Percentiles rank a stretch among this genome's conserved stretches.
These are phyloP conservation scores for Homarus americanus DNA, from an alignment of 1,140 invertebrate genomes.

Conservation along the genomic window DNA sequence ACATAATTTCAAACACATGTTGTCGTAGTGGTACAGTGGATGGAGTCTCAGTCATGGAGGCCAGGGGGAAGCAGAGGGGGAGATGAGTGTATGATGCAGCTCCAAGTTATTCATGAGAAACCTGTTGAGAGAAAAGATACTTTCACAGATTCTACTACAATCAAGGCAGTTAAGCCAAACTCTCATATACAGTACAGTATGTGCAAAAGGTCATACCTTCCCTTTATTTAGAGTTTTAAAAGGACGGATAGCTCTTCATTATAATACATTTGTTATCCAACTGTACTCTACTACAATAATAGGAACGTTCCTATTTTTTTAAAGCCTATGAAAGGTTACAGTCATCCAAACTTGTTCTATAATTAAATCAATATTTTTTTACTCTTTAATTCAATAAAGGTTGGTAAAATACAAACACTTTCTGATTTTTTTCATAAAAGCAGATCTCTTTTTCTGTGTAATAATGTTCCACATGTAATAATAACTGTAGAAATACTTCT, in stretches of 20 bases:
- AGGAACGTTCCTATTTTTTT: too few species aligned
- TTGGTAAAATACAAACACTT: not conserved
- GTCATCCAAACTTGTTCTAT: too few species aligned
- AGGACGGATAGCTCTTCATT: not conserved
- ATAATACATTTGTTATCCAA: not conserved
- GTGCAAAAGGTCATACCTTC: not conserved
- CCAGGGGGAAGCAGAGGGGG: constrained; percentile 8
- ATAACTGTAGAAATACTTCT: not conserved
- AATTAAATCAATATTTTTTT: too few species aligned
- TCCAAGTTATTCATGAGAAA: constrained; percentile 12
- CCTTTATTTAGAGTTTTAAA: not conserved
- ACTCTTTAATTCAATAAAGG: not conserved
- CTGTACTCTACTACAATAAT: too few species aligned
- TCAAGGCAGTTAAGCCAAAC: not conserved
- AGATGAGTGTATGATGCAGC: not conserved
- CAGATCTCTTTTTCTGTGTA: not conserved
- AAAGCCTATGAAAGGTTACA: too few species aligned
- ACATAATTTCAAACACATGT: not conserved
- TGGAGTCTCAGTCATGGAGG: constrained; percentile 33
- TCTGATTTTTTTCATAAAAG: not conserved
- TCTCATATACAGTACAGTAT: not conserved
- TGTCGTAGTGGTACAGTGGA: not conserved
- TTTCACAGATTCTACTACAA: constrained; percentile 28
- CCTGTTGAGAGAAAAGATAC: constrained; percentile 29
- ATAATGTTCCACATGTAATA: not conserved